A percentile compares a stretch with the other conserved stretches of the same genome.
Conservation (phyloP, 1,140 invertebrate genomes). For the Holcopasites calliopsidis region DNA sequence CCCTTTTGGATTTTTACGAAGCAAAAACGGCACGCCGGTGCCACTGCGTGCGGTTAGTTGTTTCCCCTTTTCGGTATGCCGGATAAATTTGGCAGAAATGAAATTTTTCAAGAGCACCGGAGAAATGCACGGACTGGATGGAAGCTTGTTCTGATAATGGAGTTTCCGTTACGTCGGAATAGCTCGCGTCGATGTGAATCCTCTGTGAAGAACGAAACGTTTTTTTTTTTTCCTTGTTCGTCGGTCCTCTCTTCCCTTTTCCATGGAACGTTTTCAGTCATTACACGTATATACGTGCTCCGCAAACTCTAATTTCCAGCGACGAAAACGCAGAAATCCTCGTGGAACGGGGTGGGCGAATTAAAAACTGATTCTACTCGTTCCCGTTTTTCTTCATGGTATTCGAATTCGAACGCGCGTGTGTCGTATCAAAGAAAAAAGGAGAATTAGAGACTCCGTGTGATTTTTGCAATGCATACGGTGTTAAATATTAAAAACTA, state of each 20-base stretch:
- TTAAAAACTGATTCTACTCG: constrained; percentile 44
- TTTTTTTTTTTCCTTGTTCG: neutral
- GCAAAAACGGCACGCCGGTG: neutral
- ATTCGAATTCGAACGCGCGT: neutral
- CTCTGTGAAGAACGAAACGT: constrained; percentile 45
- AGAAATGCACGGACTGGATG: constrained; percentile 47
- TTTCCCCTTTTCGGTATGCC: neutral
- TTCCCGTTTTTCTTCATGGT: neutral
- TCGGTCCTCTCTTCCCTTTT: neutral
- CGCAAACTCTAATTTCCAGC: constrained; percentile 52
- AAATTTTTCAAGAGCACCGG: constrained; percentile 43
- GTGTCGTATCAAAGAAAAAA: neutral
- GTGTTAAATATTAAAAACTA: too few relatives aligned
- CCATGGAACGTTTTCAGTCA: constrained; percentile 46
- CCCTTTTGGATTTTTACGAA: too few relatives aligned
- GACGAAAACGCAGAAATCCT: constrained; percentile 49
- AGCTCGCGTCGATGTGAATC: constrained; percentile 44
- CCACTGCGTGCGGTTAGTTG: neutral
- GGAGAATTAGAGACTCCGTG: neutral
- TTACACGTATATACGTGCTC: constrained; percentile 37
- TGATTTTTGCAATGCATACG: neutral
- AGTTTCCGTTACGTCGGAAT: constrained; percentile 58
- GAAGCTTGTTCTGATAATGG: constrained; percentile 57
- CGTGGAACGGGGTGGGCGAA: constrained; percentile 23
- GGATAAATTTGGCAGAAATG: constrained; percentile 2